phyloP scores from a whole-genome alignment of 2,113 vertebrate species.

The Ictalurus furcatus region DNA sequence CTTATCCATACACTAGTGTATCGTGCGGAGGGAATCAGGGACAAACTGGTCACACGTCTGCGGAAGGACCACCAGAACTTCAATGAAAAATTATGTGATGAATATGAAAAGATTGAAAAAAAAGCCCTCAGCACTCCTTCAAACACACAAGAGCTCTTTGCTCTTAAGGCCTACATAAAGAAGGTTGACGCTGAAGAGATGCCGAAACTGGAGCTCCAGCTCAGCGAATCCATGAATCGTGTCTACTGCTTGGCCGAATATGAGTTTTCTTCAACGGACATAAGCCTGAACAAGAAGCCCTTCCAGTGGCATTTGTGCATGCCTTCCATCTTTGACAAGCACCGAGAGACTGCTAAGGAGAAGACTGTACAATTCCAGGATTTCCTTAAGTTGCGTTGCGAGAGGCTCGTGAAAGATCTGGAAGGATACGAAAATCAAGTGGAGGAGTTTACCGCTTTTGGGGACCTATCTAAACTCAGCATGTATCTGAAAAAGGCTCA shows the following conservation, averaged over 20 bases:
- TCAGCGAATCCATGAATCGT: slow-evolving; percentile 72
- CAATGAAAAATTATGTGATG: slow-evolving; percentile 75
- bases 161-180: slow-evolving; percentile 77
- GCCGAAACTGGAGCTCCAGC: slow-evolving; percentile 70
- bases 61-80: slow-evolving; percentile 74
- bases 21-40: slow-evolving; percentile 72
- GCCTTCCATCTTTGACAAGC: slow-evolving; percentile 81
- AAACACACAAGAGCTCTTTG: slow-evolving; percentile 82
- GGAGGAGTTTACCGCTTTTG: slow-evolving; percentile 76
- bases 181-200: slow-evolving; percentile 75
- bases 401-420: slow-evolving; percentile 81
- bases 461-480: slow-evolving; percentile 75
- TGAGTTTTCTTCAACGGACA: slow-evolving; percentile 75
- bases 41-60: slow-evolving; percentile 75
- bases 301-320: slow-evolving; percentile 81
- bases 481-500: slow-evolving; percentile 84
- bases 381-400: slow-evolving; percentile 77
- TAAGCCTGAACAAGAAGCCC: slow-evolving; percentile 74
- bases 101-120: slow-evolving; percentile 84
- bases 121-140: slow-evolving; percentile 80
- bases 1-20: slow-evolving; percentile 77
- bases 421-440: slow-evolving; percentile 77
- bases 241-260: slow-evolving; percentile 79
- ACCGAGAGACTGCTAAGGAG: slow-evolving; percentile 74
- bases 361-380: slow-evolving; percentile 81